A percentile compares a stretch with the other conserved stretches of the same genome.
These are phyloP conservation scores for Wasmannia auropunctata DNA, from an alignment of 1,140 invertebrate genomes.

Conservation along the genomic window DNA sequence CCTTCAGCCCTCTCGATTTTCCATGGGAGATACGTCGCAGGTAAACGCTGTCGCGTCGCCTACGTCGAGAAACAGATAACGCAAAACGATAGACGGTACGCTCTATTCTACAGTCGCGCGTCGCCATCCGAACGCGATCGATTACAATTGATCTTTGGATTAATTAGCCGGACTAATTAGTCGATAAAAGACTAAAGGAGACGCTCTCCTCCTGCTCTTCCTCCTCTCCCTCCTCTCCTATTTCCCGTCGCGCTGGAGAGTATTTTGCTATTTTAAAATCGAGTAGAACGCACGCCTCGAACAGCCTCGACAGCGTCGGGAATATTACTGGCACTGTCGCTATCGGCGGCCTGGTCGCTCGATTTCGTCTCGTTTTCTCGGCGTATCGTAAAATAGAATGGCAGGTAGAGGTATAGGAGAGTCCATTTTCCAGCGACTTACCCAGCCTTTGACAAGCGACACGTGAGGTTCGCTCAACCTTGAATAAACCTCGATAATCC, in stretches of 20 bases:
- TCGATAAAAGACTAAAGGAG: background rate
- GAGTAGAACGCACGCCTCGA: background rate
- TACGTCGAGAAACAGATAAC: slow-evolving; percentile 5
- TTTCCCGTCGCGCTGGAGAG: too few species aligned
- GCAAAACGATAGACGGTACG: background rate
- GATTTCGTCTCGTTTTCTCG: slow-evolving; percentile 52
- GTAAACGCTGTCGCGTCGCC: background rate
- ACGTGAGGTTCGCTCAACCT: slow-evolving; percentile 54
- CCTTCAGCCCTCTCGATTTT: slow-evolving; percentile 5
- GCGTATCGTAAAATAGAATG: slow-evolving; percentile 51
- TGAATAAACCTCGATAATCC: slow-evolving; percentile 25
- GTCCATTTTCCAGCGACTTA: slow-evolving; percentile 52
- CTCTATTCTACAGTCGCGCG: background rate
- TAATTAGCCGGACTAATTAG: slow-evolving; percentile 1
- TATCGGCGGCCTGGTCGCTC: slow-evolving; percentile 17
- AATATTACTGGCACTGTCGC: slow-evolving; percentile 42
- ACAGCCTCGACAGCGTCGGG: slow-evolving; percentile 2
- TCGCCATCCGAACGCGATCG: background rate
- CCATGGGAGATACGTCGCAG: slow-evolving; percentile 22
- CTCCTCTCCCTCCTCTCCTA: background rate
- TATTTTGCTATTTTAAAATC: slow-evolving; percentile 41
- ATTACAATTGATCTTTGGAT: background rate
- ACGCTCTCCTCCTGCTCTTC: background rate
- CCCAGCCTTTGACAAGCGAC: slow-evolving; percentile 48
- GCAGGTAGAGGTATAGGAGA: background rate